Evolutionary conservation across 2,888 invertebrate species (phyloP).

Genomic region (Papilio gigon): DNA sequence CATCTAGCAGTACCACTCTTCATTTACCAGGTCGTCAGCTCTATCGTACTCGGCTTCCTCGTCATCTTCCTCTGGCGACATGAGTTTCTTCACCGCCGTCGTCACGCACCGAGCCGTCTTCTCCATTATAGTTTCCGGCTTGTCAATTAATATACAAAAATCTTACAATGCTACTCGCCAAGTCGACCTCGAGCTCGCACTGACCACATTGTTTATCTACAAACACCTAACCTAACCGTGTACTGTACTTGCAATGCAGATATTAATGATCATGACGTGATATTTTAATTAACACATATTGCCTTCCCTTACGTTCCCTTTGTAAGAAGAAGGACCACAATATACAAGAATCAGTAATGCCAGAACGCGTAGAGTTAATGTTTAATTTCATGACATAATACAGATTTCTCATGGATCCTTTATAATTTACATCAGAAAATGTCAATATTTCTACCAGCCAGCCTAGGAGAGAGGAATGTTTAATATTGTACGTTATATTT

Average conservation of each 20-base stretch:
- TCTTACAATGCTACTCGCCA: not conserved
- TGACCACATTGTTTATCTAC: not conserved
- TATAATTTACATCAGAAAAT: constrained; percentile 1
- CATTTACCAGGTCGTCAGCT: constrained; percentile 87
- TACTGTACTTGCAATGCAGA: not conserved
- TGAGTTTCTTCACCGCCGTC: constrained; percentile 80
- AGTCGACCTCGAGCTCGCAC: not conserved
- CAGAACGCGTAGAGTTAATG: too few species aligned
- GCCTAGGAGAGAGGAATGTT: not conserved
- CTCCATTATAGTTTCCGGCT: constrained; percentile 85
- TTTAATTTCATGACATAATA: not conserved
- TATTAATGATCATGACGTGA: not conserved
- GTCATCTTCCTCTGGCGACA: constrained; percentile 72
- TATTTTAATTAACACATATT: not conserved
- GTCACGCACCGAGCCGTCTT: constrained; percentile 80
- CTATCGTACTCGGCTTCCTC: constrained; percentile 85
- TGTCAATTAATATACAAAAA: constrained; percentile 40
- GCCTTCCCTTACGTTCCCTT: too few species aligned
- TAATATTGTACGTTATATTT: not conserved
- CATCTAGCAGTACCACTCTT: constrained; percentile 15
- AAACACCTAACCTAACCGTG: not conserved
- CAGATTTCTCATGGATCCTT: not conserved
- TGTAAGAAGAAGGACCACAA: too few species aligned
- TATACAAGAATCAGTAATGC: too few species aligned
- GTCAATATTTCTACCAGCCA: not conserved